Evolutionary conservation across 2,113 vertebrate genomes (phyloP).

Genomic region (Australoheros scitulus): DNA sequence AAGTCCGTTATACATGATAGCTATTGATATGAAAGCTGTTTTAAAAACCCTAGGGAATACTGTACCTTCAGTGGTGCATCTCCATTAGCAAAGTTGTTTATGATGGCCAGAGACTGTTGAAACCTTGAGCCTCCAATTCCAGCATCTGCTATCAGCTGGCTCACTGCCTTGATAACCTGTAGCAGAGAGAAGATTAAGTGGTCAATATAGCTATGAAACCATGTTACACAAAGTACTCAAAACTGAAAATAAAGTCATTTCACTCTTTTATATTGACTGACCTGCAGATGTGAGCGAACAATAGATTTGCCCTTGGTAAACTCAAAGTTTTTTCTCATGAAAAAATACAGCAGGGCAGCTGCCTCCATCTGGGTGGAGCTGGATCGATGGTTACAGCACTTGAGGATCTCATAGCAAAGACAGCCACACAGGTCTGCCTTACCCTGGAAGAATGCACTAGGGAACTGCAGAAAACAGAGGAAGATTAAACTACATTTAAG

Average conservation of each 20-base stretch:
- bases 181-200: not conserved
- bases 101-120: conserved; percentile 96
- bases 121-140: conserved; percentile 97
- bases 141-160: conserved; percentile 95
- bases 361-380: conserved; percentile 94
- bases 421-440: conserved; percentile 94
- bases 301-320: conserved; percentile 97
- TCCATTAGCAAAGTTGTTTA: conserved; percentile 98
- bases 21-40: not conserved
- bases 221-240: not conserved
- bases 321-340: conserved; percentile 99
- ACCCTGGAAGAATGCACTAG: conserved; percentile 94
- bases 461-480: conserved; percentile 82
- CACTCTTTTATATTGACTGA: conserved; percentile 58
- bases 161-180: conserved; percentile 97
- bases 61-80: conserved; percentile 93
- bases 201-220: not conserved
- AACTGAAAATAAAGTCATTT: not conserved
- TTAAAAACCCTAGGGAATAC: not conserved
- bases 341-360: conserved; percentile 93
- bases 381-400: conserved; percentile 97
- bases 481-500: not conserved
- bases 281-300: conserved; percentile 97
- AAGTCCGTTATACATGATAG: not conserved
- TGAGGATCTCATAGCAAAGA: conserved; percentile 96